These are phyloP conservation scores for Torymus texanus DNA, from an alignment of 2,888 invertebrate genomes.

Conservation along the genomic window DNA sequence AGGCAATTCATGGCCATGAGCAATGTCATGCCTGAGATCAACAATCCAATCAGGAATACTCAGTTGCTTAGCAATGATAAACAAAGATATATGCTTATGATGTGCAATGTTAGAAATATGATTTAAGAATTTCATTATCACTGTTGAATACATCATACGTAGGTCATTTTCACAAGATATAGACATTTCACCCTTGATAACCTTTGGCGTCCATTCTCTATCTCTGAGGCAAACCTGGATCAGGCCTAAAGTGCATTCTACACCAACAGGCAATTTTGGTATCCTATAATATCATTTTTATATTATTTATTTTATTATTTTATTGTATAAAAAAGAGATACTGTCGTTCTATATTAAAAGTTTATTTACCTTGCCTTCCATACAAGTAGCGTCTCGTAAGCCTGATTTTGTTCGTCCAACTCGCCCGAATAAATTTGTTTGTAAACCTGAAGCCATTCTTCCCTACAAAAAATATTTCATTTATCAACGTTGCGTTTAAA, in stretches of 20 bases:
- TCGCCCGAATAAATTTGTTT: conserved; percentile 70
- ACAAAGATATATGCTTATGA: conserved; percentile 76
- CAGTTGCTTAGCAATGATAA: conserved; percentile 80
- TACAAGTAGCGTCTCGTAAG: conserved; percentile 67
- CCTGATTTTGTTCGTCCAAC: conserved; percentile 63
- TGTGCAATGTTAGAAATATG: conserved; percentile 79
- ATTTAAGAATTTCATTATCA: conserved; percentile 82
- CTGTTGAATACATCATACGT: conserved; percentile 79
- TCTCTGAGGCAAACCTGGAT: conserved; percentile 70
- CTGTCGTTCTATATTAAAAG: no score
- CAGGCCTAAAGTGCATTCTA: conserved; percentile 70
- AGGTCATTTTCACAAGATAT: conserved; percentile 75
- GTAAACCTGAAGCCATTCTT: conserved; percentile 71
- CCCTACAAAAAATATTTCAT: conserved; percentile 57
- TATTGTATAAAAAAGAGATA: background rate
- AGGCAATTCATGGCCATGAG: conserved; percentile 84
- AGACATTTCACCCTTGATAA: conserved; percentile 64
- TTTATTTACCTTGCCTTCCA: conserved; percentile 70
- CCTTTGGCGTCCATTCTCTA: conserved; percentile 68
- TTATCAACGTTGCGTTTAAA: conserved; percentile 5
- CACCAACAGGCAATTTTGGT: conserved; percentile 68
- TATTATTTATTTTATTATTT: conserved; percentile 7
- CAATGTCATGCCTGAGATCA: conserved; percentile 85
- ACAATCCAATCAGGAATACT: conserved; percentile 89
- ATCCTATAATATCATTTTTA: conserved; percentile 60